Base-by-base conservation (phyloP, 2,888 invertebrate species). In the Portevinia maculata region DNA sequence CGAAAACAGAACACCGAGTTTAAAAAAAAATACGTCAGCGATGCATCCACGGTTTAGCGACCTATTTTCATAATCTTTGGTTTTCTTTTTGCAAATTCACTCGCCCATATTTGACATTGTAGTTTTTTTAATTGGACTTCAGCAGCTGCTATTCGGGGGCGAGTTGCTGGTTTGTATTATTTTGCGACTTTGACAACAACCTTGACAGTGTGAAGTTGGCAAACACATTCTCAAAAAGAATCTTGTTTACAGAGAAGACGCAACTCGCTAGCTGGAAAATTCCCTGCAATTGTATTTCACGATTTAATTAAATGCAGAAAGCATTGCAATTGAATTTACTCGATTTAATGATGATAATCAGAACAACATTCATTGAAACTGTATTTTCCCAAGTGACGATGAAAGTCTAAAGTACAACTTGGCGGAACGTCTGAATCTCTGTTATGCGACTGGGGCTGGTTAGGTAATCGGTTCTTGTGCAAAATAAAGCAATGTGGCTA, bases 341-440 rank as follows among this genome's bases (percentile, higher is more conserved):
- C 8, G 41, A 8, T 17, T 1, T 9, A 17, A 15, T 17, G 11
- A 8, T 8, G 17, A 19, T 9, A 21, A 21, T 9, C 4, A 3
- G 9, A 17, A 4, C n/a, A 19, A 19, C 8, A 9, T 19, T 11
- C 9, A 7, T 9, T 39, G 39, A 46, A 44, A 8, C n/a, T 2
- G 19, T 39, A 17, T 19, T 39, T 39, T 24, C 24, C n/a, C 32
- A 48, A 34, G n/a, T 46, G 65, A 65, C 52, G 65, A 39, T 39
- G 50, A 11, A 11, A 7, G 41, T 28, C 3, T 41, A 65, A 65
- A 65, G 65, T 65, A 52, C 65, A 41, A 8, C 13, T 13, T 13
- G 2, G 21, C 9, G 30, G 28, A 32, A 21, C 46, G 19, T 19
- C 9, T 32, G n/a, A 13, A 3, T 8, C 19, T 32, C 3, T 6